Percentiles rank a stretch among this genome's conserved stretches.
Evolutionary conservation across 2,888 invertebrate species (phyloP).

Genomic region (Sarcophaga subvicina): DNA sequence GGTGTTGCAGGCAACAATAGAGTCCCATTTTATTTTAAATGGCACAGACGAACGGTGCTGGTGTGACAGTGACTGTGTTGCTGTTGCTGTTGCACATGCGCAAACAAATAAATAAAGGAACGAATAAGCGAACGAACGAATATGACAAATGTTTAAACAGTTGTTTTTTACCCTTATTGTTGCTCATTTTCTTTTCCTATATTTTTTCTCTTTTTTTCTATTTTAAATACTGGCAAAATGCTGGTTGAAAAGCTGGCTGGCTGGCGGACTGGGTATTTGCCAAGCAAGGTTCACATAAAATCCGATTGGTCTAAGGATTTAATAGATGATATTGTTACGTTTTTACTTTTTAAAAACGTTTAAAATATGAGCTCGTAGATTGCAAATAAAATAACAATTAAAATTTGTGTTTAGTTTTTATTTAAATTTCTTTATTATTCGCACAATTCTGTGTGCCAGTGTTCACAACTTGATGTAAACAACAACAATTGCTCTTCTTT

Average conservation of each 20-base stretch:
- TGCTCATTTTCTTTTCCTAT: constrained; percentile 15
- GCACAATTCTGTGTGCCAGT: no score
- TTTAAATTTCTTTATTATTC: no score
- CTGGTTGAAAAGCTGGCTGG: not conserved
- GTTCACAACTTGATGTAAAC: no score
- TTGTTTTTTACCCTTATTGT: constrained; percentile 52
- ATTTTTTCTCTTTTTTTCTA: constrained; percentile 5
- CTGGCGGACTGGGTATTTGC: not conserved
- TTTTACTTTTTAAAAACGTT: no score
- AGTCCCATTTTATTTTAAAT: not conserved
- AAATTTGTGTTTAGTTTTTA: no score
- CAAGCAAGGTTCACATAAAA: no score
- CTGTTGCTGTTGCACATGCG: constrained; percentile 62
- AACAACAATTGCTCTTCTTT: no score
- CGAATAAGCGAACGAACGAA: constrained; percentile 28
- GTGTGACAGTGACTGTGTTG: constrained; percentile 8
- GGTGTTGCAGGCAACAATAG: constrained; percentile 3
- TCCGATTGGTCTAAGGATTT: no score
- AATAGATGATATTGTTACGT: no score
- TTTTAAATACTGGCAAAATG: not conserved
- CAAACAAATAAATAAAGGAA: constrained; percentile 14
- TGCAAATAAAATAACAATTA: no score
- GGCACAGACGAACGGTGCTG: no score
- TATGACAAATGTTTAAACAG: constrained; percentile 66
- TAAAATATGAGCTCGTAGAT: no score